These are phyloP conservation scores for Alouatta palliata DNA, from an alignment of 2,113 vertebrate genomes.

Conservation along the genomic window DNA sequence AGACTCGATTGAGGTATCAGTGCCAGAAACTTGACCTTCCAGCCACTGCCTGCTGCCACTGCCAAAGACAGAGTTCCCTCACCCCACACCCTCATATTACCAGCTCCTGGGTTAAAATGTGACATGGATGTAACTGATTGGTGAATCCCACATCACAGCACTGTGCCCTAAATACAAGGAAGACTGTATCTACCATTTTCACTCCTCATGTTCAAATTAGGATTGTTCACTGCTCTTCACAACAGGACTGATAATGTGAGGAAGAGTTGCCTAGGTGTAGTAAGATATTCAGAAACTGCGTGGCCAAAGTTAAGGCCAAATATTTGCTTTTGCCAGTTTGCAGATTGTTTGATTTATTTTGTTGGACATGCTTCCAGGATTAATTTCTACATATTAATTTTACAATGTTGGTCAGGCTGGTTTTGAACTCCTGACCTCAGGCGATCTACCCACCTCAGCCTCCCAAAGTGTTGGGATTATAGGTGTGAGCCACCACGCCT, in stretches of 20 bases:
- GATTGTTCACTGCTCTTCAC: neutral
- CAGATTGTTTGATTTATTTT: neutral
- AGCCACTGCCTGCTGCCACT: neutral
- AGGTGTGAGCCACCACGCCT: too few relatives aligned
- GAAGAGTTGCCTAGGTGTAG: neutral
- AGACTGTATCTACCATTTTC: neutral
- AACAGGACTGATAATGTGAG: neutral
- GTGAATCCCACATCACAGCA: neutral
- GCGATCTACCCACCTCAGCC: too few relatives aligned
- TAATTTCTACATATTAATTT: neutral
- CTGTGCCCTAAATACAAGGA: neutral
- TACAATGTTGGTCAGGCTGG: too few relatives aligned
- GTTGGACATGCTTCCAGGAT: neutral
- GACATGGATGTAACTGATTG: neutral
- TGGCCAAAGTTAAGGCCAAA: neutral
- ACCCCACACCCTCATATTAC: neutral
- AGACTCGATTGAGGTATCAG: neutral
- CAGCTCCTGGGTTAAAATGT: neutral
- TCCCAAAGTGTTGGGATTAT: too few relatives aligned
- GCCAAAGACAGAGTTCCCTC: neutral
- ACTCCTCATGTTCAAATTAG: neutral
- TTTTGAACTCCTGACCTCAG: too few relatives aligned
- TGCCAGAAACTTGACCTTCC: neutral
- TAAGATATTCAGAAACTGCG: neutral
- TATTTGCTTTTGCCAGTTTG: neutral